These are phyloP conservation scores for Drosophila ananassae DNA, from an alignment of 1,140 invertebrate species.

Conservation along the genomic window DNA sequence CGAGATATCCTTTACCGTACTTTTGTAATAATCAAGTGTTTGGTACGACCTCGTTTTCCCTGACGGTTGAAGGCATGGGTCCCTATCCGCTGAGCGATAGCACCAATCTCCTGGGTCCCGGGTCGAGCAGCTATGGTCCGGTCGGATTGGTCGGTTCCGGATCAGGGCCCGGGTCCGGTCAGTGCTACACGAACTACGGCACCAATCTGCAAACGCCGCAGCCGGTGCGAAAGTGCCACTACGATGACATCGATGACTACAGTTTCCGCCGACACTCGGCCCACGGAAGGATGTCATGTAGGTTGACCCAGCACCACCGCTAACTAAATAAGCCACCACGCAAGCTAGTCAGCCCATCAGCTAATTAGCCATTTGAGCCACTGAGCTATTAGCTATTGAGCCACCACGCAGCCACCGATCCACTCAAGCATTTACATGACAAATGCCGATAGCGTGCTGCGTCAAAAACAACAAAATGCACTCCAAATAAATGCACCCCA, in stretches of 20 bases:
- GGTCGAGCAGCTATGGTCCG: constrained; percentile 59
- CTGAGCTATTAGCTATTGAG: constrained; percentile 15
- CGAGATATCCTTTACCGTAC: constrained; percentile 26
- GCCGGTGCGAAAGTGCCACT: constrained; percentile 82
- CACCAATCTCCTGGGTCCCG: constrained; percentile 83
- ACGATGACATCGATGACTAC: constrained; percentile 77
- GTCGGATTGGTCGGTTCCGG: constrained; percentile 26
- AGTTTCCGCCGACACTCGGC: constrained; percentile 82
- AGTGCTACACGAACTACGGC: constrained; percentile 83
- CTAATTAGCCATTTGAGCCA: constrained; percentile 35
- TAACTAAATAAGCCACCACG: constrained; percentile 20
- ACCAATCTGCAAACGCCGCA: constrained; percentile 82
- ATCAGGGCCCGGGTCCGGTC: constrained; percentile 39
- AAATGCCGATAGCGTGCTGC: constrained; percentile 65
- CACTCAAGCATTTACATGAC: constrained; percentile 69
- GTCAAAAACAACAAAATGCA: constrained; percentile 33
- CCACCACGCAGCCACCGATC: constrained; percentile 44
- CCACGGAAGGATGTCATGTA: constrained; percentile 83
- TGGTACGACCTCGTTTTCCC: constrained; percentile 84
- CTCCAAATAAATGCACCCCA: constrained; percentile 41
- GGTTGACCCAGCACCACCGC: constrained; percentile 49
- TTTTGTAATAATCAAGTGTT: constrained; percentile 76
- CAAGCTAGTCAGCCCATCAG: constrained; percentile 22
- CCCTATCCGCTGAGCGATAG: constrained; percentile 84
- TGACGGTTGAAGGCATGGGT: constrained; percentile 84